Evolutionary conservation across 64 coral and sea anemone genomes (phyloP).

Genomic region (Montipora sp.): DNA sequence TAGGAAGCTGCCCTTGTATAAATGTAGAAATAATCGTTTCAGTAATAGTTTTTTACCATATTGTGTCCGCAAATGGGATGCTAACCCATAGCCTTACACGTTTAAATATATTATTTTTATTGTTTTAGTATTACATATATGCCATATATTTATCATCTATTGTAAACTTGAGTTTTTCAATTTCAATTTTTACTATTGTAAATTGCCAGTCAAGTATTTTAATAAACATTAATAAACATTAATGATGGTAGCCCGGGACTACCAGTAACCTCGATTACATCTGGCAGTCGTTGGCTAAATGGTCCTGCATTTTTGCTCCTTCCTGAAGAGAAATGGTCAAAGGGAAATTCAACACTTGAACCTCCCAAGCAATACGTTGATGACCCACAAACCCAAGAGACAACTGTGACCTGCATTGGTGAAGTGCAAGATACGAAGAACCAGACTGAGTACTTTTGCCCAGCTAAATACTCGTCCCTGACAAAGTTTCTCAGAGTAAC

Average conservation of each 20-base stretch:
- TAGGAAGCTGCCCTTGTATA: too few relatives aligned
- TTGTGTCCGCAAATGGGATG: too few relatives aligned
- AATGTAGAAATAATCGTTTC: too few relatives aligned
- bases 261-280: neutral
- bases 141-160: too few relatives aligned
- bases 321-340: neutral
- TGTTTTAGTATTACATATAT: too few relatives aligned
- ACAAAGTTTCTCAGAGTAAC: slow-evolving; percentile 17
- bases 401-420: neutral
- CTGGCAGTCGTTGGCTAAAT: slow-evolving; percentile 17
- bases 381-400: slow-evolving; percentile 8
- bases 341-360: slow-evolving; percentile 18
- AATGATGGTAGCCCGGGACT: slow-evolving; percentile 4
- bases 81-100: too few relatives aligned
- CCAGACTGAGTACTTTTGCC: neutral
- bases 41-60: too few relatives aligned
- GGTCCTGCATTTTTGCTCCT: neutral
- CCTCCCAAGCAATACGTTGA: neutral
- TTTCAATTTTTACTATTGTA: too few relatives aligned
- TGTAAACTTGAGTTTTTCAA: too few relatives aligned
- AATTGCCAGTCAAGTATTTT: too few relatives aligned
- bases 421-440: neutral
- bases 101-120: too few relatives aligned
- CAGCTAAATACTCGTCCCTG: slow-evolving; percentile 19
- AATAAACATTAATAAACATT: too few relatives aligned